A percentile compares a stretch with the other conserved stretches of the same genome.
phyloP scores from a whole-genome alignment of 2,113 vertebrate genomes.

The Microtus montanus region DNA sequence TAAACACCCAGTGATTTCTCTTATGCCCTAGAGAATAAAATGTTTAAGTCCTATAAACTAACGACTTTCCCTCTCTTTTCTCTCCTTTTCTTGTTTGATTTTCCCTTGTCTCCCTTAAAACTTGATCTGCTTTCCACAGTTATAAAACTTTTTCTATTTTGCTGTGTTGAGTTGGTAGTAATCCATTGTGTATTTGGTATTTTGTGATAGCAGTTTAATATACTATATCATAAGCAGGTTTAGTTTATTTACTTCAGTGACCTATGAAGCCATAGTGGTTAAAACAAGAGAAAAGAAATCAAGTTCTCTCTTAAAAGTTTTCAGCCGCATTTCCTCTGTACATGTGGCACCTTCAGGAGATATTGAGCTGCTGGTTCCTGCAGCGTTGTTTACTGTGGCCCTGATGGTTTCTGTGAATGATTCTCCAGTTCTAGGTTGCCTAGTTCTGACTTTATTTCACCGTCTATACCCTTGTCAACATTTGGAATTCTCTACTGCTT shows the following conservation, averaged over 20 bases:
- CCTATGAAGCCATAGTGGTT: slow-evolving; percentile 26
- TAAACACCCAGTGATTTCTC: slow-evolving; percentile 38
- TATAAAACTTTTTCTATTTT: slow-evolving; percentile 56
- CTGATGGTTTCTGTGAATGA: slow-evolving; percentile 76
- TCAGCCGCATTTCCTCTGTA: slow-evolving; percentile 72
- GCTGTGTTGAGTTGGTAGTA: slow-evolving; percentile 44
- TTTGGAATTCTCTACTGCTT: not conserved
- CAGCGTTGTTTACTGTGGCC: slow-evolving; percentile 75
- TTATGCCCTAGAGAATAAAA: slow-evolving; percentile 25
- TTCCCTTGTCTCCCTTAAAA: slow-evolving; percentile 62
- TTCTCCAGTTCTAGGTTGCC: slow-evolving; percentile 66
- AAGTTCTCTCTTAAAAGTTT: slow-evolving; percentile 61
- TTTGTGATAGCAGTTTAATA: slow-evolving; percentile 56
- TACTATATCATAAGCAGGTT: slow-evolving; percentile 54
- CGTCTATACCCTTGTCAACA: slow-evolving; percentile 39
- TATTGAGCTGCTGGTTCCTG: slow-evolving; percentile 64
- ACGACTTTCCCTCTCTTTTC: not conserved
- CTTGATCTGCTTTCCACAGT: not conserved
- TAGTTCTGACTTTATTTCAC: slow-evolving; percentile 6
- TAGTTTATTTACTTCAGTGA: slow-evolving; percentile 67
- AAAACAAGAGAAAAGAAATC: slow-evolving; percentile 44
- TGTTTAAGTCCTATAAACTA: not conserved
- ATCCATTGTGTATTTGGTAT: slow-evolving; percentile 46
- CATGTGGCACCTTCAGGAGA: slow-evolving; percentile 76
- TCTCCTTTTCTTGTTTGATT: slow-evolving; percentile 33